Evolutionary conservation across 2,113 vertebrate genomes (phyloP), one percentile per base, ranked within the genome.

Genomic region (Melanerpes aurifrons): DNA sequence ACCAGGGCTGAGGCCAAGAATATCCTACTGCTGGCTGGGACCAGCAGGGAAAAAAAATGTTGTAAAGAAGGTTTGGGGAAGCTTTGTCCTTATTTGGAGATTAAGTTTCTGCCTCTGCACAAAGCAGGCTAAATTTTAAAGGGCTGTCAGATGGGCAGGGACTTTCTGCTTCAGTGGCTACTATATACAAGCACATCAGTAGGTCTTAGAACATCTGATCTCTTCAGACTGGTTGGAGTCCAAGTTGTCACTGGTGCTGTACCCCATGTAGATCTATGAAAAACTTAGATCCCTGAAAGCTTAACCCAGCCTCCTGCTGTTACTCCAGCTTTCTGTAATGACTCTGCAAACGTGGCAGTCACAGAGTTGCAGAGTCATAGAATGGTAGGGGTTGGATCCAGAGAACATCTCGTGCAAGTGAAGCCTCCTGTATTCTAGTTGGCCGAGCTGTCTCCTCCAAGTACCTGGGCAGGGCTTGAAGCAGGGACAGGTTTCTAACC

Each of bases 11-110:
- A 6, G 28, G 84, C 87, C 84, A 91, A 29, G 77, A 82, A 84
- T 63, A 87, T 94, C 93, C 89, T 85, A 47, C 76, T 77, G 76
- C 92, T 93, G 75, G 64, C 79, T 68, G 79, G 66, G 75, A n/a
- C 57, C 43, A 85, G 61, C 63, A 89, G 43, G 3, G 7, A 59
- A 75, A 76, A 76, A 69, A 57, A 70, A 20, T 19, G 29, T 83
- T 74, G 4, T 66, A 43, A 70, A 72, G 69, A 62, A 88, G 57
- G 35, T 75, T 92, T 94, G 12, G 84, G 84, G 71, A 89, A 92
- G 61, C 57, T 87, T 91, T 94, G 56, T 71, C 88, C 82, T 95
- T 95, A 96, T 92, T 93, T 93, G 88, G 83, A 94, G 45, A 88
- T 45, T 54, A 87, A 90, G n/a, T 32, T 48, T 19, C 22, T 91